These are phyloP conservation scores for Silvanus unidentatus DNA, from an alignment of 2,888 invertebrate species.

Conservation along the genomic window DNA sequence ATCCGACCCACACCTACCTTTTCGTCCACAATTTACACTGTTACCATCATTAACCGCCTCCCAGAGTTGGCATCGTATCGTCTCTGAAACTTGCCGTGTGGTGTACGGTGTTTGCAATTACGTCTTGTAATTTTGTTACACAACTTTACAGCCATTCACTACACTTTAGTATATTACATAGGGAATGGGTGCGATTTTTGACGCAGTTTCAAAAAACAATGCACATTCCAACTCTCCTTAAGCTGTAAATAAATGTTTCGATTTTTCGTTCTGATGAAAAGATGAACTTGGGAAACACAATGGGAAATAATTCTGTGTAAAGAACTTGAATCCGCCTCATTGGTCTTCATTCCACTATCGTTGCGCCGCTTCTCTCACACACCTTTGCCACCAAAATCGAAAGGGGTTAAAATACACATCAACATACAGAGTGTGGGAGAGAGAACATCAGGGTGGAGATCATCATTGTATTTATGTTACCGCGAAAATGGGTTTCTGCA, in stretches of 20 bases:
- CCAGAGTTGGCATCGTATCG: too few species aligned
- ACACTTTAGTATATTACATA: too few species aligned
- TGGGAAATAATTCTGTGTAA: conserved; percentile 7
- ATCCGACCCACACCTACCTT: too few species aligned
- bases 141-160: conserved; percentile 8
- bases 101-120: conserved; percentile 19
- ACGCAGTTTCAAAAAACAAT: too few species aligned
- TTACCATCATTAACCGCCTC: too few species aligned
- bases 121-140: conserved; percentile 16
- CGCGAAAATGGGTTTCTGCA: conserved; percentile 17
- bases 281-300: conserved; percentile 5
- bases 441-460: background rate
- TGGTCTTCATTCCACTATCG: conserved; percentile 20
- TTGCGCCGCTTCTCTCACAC: background rate
- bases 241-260: conserved; percentile 7
- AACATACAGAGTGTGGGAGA: too few species aligned
- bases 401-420: too few species aligned
- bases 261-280: background rate
- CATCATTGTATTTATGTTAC: conserved; percentile 20
- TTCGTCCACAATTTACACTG: too few species aligned
- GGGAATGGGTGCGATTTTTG: too few species aligned
- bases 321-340: conserved; percentile 18
- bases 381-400: too few species aligned
- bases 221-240: too few species aligned
- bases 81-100: conserved; percentile 18